Percentiles rank a stretch among this genome's conserved stretches.
Evolutionary conservation across 1,140 invertebrate species (phyloP).

Genomic region (Panagrolaimus sp.): DNA sequence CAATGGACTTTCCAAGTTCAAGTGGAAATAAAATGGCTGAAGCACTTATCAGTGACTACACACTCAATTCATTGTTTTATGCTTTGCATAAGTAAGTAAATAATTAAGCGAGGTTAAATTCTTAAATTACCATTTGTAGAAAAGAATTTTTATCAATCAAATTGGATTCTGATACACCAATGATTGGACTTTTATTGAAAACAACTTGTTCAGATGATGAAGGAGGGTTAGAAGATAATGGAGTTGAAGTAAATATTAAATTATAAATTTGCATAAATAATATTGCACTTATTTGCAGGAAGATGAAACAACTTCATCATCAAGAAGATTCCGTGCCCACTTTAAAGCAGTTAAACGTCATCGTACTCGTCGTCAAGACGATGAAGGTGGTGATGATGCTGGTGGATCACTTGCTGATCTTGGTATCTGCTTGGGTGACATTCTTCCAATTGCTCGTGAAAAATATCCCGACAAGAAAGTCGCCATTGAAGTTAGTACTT

Average conservation of each 20-base stretch:
- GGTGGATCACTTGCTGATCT: constrained; percentile 45
- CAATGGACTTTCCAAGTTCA: constrained; percentile 49
- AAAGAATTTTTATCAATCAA: constrained; percentile 45
- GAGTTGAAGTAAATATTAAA: constrained; percentile 34
- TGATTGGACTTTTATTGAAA: constrained; percentile 55
- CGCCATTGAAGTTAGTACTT: constrained; percentile 45
- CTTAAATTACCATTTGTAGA: constrained; percentile 11
- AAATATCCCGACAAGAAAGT: constrained; percentile 55
- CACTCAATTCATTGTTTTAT: constrained; percentile 55
- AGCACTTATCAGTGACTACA: constrained; percentile 52
- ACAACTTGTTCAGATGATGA: constrained; percentile 54
- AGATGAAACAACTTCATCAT: neutral
- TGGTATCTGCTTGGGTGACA: constrained; percentile 45
- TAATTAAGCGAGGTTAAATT: neutral
- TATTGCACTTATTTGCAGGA: neutral
- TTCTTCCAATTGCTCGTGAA: constrained; percentile 54
- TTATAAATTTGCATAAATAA: neutral
- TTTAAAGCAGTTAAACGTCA: neutral
- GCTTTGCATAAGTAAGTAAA: constrained; percentile 42
- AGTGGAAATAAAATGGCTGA: constrained; percentile 55
- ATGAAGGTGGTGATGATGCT: constrained; percentile 31
- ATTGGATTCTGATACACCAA: constrained; percentile 57
- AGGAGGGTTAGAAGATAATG: constrained; percentile 44
- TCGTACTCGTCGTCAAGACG: constrained; percentile 34
- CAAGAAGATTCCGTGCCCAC: neutral